Conservation (phyloP, 1,140 invertebrate species). For the Drosophila arizonae region DNA sequence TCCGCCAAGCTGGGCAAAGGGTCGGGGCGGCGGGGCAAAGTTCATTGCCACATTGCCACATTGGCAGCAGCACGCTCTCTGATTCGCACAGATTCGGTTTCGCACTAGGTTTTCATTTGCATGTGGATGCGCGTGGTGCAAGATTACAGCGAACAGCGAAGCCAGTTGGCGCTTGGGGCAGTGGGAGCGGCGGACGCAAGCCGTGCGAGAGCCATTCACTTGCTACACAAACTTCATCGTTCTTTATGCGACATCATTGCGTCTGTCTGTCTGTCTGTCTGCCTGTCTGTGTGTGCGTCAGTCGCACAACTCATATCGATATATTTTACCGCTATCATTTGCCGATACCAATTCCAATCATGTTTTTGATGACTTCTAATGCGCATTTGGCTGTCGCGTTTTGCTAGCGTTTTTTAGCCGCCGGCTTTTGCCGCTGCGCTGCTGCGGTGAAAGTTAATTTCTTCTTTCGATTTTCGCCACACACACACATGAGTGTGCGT, state of each 20-base stretch:
- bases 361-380: constrained; percentile 65
- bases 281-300: not conserved
- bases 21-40: constrained; percentile 29
- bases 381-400: constrained; percentile 57
- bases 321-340: constrained; percentile 12
- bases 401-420: constrained; percentile 30
- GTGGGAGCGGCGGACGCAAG: not conserved
- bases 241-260: constrained; percentile 12
- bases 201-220: constrained; percentile 12
- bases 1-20: constrained; percentile 1
- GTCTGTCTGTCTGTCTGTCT: not conserved
- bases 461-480: constrained; percentile 70
- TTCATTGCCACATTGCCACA: constrained; percentile 58
- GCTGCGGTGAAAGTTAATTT: constrained; percentile 57
- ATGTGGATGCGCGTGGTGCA: not conserved
- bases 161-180: not conserved
- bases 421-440: constrained; percentile 30
- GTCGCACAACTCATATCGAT: constrained; percentile 8
- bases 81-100: constrained; percentile 9
- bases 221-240: constrained; percentile 15
- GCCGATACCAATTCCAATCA: constrained; percentile 34
- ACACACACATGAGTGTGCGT: not conserved
- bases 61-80: constrained; percentile 15
- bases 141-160: constrained; percentile 5
- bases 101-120: constrained; percentile 1